A percentile compares a stretch with the other conserved stretches of the same genome.
Conservation (phyloP, 2,113 vertebrate genomes). For the Datnioides undecimradiatus region DNA sequence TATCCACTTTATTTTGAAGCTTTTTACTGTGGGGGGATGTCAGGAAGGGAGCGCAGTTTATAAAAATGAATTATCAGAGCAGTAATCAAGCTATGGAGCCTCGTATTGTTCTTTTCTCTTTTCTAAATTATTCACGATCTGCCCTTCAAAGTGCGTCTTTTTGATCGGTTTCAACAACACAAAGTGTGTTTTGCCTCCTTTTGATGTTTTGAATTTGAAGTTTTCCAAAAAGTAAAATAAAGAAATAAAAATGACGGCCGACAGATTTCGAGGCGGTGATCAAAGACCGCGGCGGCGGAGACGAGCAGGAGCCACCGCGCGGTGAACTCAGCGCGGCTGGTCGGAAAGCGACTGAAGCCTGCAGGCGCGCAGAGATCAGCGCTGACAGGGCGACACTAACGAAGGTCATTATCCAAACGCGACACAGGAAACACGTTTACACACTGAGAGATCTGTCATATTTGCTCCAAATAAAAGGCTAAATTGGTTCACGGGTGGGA, state of each 20-base stretch:
- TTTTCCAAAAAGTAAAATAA: too few species aligned
- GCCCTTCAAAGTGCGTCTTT: conserved; percentile 44
- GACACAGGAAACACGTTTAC: not conserved
- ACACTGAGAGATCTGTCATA: not conserved
- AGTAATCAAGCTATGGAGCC: not conserved
- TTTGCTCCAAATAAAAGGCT: not conserved
- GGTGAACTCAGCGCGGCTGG: not conserved
- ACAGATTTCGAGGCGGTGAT: conserved; percentile 18
- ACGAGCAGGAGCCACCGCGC: not conserved
- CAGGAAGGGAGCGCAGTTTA: not conserved
- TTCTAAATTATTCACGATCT: conserved; percentile 22
- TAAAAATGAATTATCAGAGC: not conserved
- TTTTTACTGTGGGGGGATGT: too few species aligned
- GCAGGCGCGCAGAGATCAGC: not conserved
- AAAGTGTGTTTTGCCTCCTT: not conserved
- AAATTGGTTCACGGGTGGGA: not conserved
- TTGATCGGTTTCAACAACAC: conserved; percentile 42
- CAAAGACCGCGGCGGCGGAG: conserved; percentile 9
- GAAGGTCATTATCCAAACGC: not conserved
- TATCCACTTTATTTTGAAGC: too few species aligned
- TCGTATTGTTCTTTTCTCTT: not conserved
- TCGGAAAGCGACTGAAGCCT: not conserved
- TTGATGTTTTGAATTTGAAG: conserved; percentile 43
- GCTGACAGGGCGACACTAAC: not conserved
- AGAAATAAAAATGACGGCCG: too few species aligned